Conservation (phyloP, 2,113 vertebrate species). For the Polypterus senegalus region DNA sequence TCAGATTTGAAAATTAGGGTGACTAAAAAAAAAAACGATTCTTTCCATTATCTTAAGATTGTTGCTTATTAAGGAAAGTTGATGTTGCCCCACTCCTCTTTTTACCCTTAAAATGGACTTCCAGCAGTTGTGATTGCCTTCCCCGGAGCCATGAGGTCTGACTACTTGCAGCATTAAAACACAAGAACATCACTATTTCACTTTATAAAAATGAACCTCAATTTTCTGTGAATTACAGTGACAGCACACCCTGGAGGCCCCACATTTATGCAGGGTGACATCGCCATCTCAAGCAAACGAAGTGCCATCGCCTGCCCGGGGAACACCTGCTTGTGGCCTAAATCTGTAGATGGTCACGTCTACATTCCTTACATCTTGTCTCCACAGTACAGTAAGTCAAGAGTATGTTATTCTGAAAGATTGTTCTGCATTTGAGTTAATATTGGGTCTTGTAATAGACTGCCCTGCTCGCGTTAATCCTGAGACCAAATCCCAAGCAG, state of each 20-base stretch:
- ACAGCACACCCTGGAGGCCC: conserved; percentile 24
- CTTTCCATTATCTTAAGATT: background rate
- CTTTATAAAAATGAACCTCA: background rate
- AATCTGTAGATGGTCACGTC: conserved; percentile 47
- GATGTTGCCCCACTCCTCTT: too few relatives aligned
- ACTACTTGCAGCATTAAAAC: background rate
- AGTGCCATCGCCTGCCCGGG: conserved; percentile 42
- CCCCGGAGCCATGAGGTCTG: background rate
- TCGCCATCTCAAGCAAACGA: conserved; percentile 36
- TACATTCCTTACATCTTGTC: conserved; percentile 41
- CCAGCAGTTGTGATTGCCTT: background rate
- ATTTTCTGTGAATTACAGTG: background rate
- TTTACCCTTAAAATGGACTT: background rate
- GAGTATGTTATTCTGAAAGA: too few relatives aligned
- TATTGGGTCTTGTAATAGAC: too few relatives aligned
- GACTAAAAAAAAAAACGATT: background rate
- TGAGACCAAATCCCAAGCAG: too few relatives aligned
- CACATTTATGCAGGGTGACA: conserved; percentile 44
- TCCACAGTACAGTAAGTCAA: conserved; percentile 34
- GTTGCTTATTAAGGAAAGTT: background rate
- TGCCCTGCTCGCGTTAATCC: too few relatives aligned
- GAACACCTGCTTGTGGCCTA: conserved; percentile 45
- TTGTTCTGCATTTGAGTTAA: too few relatives aligned
- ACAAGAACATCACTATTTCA: background rate
- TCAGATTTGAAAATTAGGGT: too few relatives aligned